Base-by-base conservation (phyloP, 2,797 vertebrate species). In the Catharus ustulatus region DNA sequence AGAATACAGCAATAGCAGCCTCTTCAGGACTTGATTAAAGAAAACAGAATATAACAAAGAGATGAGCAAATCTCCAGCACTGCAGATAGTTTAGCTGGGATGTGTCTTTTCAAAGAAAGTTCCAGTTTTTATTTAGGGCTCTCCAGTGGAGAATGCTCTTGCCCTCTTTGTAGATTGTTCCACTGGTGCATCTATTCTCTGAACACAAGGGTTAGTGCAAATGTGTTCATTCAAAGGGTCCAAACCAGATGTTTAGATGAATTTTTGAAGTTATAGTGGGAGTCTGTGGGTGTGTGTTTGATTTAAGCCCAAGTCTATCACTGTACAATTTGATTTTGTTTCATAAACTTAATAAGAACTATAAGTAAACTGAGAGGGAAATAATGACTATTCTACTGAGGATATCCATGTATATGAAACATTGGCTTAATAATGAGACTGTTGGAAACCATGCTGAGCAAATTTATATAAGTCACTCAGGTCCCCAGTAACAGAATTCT, bases 11-110 rank as follows among this genome's bases (percentile, higher is more conserved):
- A 87, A 51, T 36, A 90, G 42, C 55, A 88, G 29, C 51, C 75
- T 93, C 79, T 63, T 78, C 30, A 32, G 66, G 58, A 79, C 36
- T 13, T 89, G 69, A 84, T 92, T 75, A 86, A 95, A 95, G 73
- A 81, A 96, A 87, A 42, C 13, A 52, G 29, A 77, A 43, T 52
- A 26, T 73, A 89, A 80, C 73, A 91, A 77, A 90, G 72, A 78
- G 29, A 45, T 69, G 69, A 88, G 40, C 11, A 81, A 67, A 83
- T 72, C 57, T 85, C 16, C 62, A 57, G 27, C 38, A 32, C 5
- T 86, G 22, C 42, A 75, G 29, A 15, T 19, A 62, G 34, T 89
- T 85, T 63, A 85, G 4, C 66, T 86, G 73, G 24, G 66, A 78
- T 1, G 1, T 59, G 12, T 40, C 48, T 89, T 89, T 93, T 91